phyloP scores from a whole-genome alignment of 2,888 invertebrate genomes.

The Seira musarum region DNA sequence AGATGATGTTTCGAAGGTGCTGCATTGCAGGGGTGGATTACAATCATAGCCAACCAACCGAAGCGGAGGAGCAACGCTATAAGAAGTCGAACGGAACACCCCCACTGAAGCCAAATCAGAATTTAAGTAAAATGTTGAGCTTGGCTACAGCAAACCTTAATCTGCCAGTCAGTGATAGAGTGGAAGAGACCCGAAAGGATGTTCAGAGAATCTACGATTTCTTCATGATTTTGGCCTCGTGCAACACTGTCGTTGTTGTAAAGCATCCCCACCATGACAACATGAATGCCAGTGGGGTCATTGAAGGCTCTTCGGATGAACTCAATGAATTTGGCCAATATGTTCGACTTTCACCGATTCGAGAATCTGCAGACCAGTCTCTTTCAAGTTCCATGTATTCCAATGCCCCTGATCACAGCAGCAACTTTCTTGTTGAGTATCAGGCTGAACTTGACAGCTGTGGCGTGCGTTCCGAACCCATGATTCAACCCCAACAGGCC shows the following conservation, averaged over 20 bases:
- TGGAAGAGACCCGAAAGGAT: constrained; percentile 39
- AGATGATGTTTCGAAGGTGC: constrained; percentile 96
- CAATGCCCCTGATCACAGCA: constrained; percentile 49
- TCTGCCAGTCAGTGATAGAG: constrained; percentile 21
- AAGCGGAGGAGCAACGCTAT: constrained; percentile 51
- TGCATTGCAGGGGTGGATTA: constrained; percentile 92
- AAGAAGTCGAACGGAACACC: constrained; percentile 46
- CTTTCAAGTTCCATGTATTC: constrained; percentile 51
- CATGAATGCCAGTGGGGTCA: constrained; percentile 75
- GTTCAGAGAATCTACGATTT: constrained; percentile 77
- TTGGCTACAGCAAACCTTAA: constrained; percentile 34
- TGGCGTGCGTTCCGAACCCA: constrained; percentile 17
- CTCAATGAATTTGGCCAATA: constrained; percentile 34
- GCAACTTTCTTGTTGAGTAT: constrained; percentile 59
- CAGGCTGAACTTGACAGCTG: constrained; percentile 44
- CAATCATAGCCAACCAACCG: constrained; percentile 82
- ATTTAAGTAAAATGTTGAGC: constrained; percentile 60
- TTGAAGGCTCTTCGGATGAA: constrained; percentile 61
- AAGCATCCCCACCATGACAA: constrained; percentile 83
- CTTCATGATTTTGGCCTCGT: constrained; percentile 90
- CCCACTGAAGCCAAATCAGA: constrained; percentile 59
- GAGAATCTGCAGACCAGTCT: constrained; percentile 64
- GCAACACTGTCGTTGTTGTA: constrained; percentile 97
- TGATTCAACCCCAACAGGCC: neutral
- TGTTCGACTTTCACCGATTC: constrained; percentile 64